Evolutionary conservation across 2,797 vertebrate species (phyloP), one percentile per base, ranked within the genome.

Genomic region (Margarornis squamiger): DNA sequence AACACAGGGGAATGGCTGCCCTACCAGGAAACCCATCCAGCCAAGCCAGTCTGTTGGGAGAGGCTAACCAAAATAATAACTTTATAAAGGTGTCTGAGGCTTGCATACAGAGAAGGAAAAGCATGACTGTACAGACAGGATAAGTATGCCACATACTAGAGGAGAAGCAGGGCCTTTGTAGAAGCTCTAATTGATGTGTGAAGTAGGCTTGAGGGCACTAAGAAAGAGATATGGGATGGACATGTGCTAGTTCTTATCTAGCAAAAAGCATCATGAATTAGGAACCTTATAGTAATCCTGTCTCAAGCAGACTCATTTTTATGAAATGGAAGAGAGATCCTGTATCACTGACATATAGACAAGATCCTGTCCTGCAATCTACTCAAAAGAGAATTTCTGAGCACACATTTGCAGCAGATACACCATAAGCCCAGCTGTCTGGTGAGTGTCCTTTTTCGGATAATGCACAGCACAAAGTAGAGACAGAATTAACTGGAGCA

Each of bases 21-120:
- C 65, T 75, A 58, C 58, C 93, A 86, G 90, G 90, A 95, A 96
- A 83, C 34, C 34, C 8, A 4, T 36, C 87, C n/a, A 21, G 93
- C 46, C 12, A 3, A 93, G 87, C 85, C n/a, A 86, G 95, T 80
- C 82, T 54, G 27, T 4, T 71, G 57, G 65, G 72, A 93, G 17
- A 86, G 52, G 61, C n/a, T 59, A 73, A 48, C 12, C 10, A 55
- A 43, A 30, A 30, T 45, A 41, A 16, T 6, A 65, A 84, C 41
- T 71, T 67, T 6, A 39, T 26, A 70, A 58, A 48, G 7, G 3
- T 48, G 7, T 52, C 63, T 32, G 27, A 76, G 11, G 55, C n/a
- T 82, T 71, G 15, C 72, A 38, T 39, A 73, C 2, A 3, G 11
- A 36, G 20, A 88, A 78, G 32, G 23, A 93, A 90, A 87, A 87